These are phyloP conservation scores for Plebejus anna DNA, from an alignment of 2,888 invertebrate species.

Conservation along the genomic window DNA sequence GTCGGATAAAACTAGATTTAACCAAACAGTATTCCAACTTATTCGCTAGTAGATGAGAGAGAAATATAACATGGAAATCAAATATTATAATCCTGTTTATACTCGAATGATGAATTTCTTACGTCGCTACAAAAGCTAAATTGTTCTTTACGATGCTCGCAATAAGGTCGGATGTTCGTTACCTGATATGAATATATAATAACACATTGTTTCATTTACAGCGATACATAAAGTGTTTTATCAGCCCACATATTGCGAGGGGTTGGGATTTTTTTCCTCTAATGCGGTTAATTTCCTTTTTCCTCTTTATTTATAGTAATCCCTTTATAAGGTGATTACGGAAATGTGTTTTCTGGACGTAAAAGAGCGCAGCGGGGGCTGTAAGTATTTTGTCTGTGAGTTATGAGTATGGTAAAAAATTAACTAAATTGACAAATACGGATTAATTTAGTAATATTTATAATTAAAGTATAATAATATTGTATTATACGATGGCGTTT, in stretches of 20 bases:
- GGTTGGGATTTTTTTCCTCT: constrained; percentile 74
- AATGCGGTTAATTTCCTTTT: constrained; percentile 80
- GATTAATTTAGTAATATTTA: no score
- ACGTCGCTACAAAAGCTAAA: neutral
- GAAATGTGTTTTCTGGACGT: constrained; percentile 79
- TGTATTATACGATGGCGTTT: no score
- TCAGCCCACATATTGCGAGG: constrained; percentile 77
- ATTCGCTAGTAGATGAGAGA: neutral
- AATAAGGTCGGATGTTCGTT: constrained; percentile 39
- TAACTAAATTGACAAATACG: neutral
- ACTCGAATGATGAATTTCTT: neutral
- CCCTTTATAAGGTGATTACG: constrained; percentile 80
- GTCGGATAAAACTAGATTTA: neutral
- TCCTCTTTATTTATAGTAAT: constrained; percentile 81
- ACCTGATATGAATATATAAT: constrained; percentile 53
- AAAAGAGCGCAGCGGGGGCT: constrained; percentile 75
- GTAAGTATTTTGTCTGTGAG: constrained; percentile 34
- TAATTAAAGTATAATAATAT: no score
- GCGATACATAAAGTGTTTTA: constrained; percentile 74
- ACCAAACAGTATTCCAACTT: neutral
- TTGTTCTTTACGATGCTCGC: neutral
- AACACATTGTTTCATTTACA: constrained; percentile 73
- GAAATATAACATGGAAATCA: constrained; percentile 1
- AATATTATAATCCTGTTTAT: constrained; percentile 12
- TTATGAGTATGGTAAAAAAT: constrained; percentile 28